These are phyloP conservation scores for Paraplagusia blochii DNA, from an alignment of 2,113 vertebrate genomes.

Conservation along the genomic window DNA sequence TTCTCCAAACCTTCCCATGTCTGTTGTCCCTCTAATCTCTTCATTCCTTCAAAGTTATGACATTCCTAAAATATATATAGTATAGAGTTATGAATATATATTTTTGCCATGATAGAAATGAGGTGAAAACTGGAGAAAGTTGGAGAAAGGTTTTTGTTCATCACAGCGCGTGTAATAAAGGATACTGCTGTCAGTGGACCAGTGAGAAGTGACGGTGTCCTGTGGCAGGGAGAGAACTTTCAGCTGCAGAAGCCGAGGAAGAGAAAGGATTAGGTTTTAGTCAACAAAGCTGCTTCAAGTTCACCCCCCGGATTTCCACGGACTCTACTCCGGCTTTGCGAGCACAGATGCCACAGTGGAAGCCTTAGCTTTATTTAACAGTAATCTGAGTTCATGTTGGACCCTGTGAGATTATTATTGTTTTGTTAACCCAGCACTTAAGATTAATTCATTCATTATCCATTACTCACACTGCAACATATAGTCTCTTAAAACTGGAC, in stretches of 20 bases:
- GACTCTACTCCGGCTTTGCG: slow-evolving; percentile 27
- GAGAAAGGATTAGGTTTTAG: slow-evolving; percentile 42
- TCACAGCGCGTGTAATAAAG: not conserved
- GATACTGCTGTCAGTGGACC: not conserved
- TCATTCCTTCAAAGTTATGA: too few relatives aligned
- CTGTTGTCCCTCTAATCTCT: too few relatives aligned
- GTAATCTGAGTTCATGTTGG: slow-evolving; percentile 12
- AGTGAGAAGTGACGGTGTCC: slow-evolving; percentile 2
- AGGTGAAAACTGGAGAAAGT: slow-evolving; percentile 1
- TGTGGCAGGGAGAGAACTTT: not conserved
- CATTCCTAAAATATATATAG: too few relatives aligned
- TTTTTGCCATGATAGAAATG: not conserved
- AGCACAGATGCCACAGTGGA: slow-evolving; percentile 28
- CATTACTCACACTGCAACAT: too few relatives aligned
- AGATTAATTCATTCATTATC: too few relatives aligned
- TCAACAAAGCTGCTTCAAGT: slow-evolving; percentile 24
- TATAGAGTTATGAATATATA: too few relatives aligned
- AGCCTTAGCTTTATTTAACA: slow-evolving; percentile 11
- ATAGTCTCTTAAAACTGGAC: too few relatives aligned
- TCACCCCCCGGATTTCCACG: slow-evolving; percentile 21
- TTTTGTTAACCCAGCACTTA: too few relatives aligned
- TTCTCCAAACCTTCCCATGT: too few relatives aligned
- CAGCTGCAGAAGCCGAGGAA: slow-evolving; percentile 9
- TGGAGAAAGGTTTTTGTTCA: not conserved
- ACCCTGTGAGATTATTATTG: slow-evolving; percentile 10